Percentiles rank a stretch among this genome's conserved stretches.
These are phyloP conservation scores for Gastracanthus pulcherrimus DNA, from an alignment of 2,888 invertebrate species.

Conservation along the genomic window DNA sequence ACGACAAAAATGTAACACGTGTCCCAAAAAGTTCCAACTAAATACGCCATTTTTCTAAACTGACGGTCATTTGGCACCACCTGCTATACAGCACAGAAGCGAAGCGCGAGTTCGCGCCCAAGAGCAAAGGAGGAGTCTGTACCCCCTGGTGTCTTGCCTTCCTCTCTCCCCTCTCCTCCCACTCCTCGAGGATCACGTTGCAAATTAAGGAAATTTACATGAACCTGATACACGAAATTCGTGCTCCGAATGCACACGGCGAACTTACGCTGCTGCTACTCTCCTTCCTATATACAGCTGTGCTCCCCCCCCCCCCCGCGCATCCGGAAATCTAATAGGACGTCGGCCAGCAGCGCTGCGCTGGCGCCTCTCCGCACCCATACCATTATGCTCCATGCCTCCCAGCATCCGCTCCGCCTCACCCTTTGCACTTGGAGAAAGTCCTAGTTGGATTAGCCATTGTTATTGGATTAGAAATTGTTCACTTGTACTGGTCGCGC, in stretches of 20 bases:
- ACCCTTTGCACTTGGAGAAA: not conserved
- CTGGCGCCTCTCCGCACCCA: not conserved
- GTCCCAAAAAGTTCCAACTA: no score
- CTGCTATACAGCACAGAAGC: no score
- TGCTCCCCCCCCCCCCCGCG: not conserved
- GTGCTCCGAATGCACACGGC: constrained; percentile 43
- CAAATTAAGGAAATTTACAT: constrained; percentile 56
- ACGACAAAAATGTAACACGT: no score
- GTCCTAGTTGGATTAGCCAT: constrained; percentile 21
- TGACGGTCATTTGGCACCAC: no score
- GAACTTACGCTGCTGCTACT: constrained; percentile 8
- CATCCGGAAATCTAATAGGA: constrained; percentile 45
- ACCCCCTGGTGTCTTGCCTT: no score
- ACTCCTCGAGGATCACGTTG: constrained; percentile 39
- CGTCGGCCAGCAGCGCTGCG: not conserved
- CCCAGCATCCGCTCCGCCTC: not conserved
- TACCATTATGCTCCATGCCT: not conserved
- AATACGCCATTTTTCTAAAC: no score
- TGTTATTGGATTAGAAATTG: constrained; percentile 19
- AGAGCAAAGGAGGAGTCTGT: no score
- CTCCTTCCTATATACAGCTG: not conserved
- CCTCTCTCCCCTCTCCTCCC: not conserved
- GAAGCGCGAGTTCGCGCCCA: no score
- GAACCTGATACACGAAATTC: constrained; percentile 46
- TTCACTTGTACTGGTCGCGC: not conserved